A percentile compares a stretch with the other conserved stretches of the same genome.
These are phyloP conservation scores for Malachius bipustulatus DNA, from an alignment of 2,888 invertebrate species.

Conservation along the genomic window DNA sequence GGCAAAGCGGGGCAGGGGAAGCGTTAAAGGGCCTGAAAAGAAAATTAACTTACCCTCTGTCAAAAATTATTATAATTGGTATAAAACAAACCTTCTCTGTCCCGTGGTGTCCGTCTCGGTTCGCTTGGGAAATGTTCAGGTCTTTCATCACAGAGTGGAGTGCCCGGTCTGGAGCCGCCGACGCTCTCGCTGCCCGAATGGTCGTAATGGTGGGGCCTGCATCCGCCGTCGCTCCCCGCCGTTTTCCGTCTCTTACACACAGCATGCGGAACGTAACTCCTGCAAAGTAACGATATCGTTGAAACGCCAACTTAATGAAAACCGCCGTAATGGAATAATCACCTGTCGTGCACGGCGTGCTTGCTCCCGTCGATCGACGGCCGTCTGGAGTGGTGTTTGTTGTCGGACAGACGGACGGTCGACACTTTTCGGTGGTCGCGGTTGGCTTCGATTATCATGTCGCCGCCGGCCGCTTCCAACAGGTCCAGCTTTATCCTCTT, in stretches of 20 bases:
- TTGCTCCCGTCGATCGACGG: constrained; percentile 43
- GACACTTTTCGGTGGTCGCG: constrained; percentile 36
- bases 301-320: too few relatives aligned
- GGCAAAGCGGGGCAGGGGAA: constrained; percentile 84
- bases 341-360: too few relatives aligned
- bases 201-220: constrained; percentile 39
- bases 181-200: constrained; percentile 48
- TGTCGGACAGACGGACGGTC: constrained; percentile 44
- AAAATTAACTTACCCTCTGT: too few relatives aligned
- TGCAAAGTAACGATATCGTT: constrained; percentile 17
- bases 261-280: constrained; percentile 35
- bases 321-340: too few relatives aligned
- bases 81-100: constrained; percentile 40
- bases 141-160: constrained; percentile 71
- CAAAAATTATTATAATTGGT: too few relatives aligned
- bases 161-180: constrained; percentile 70
- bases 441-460: constrained; percentile 36
- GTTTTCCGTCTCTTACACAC: constrained; percentile 46
- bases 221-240: constrained; percentile 31
- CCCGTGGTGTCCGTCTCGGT: constrained; percentile 50
- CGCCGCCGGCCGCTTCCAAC: constrained; percentile 28
- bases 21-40: constrained; percentile 53
- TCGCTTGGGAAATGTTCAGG: constrained; percentile 66
- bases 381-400: constrained; percentile 37
- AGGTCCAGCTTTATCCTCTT: constrained; percentile 53